Percentiles rank a stretch among this genome's conserved stretches.
These are phyloP conservation scores for Nestor notabilis DNA, from an alignment of 2,113 vertebrate genomes.

Conservation along the genomic window DNA sequence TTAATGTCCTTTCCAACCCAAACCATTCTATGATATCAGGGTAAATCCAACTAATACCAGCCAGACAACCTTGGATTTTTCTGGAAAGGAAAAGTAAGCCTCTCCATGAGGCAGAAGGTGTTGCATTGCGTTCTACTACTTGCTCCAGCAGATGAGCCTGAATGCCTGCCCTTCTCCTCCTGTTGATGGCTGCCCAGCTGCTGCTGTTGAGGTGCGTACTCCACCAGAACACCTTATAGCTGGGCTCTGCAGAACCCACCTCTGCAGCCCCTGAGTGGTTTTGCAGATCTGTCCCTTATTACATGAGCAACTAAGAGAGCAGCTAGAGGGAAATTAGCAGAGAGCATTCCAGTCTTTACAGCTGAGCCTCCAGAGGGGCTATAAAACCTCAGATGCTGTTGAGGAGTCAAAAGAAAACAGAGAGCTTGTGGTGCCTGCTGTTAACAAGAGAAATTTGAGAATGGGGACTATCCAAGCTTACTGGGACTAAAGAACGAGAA, in stretches of 20 bases:
- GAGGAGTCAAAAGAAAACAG: background rate
- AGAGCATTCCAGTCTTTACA: slow-evolving; percentile 15
- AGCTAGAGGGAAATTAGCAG: background rate
- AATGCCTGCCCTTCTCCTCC: background rate
- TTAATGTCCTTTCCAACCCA: background rate
- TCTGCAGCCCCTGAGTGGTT: background rate
- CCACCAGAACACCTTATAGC: background rate
- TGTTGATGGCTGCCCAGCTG: background rate
- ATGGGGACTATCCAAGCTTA: background rate
- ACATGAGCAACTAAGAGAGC: background rate
- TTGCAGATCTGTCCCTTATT: background rate
- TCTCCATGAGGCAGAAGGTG: background rate
- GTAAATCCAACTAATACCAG: background rate
- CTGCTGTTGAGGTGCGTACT: background rate
- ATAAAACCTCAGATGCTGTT: background rate
- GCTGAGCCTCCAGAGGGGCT: background rate
- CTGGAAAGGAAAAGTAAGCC: background rate
- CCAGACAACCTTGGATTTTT: background rate
- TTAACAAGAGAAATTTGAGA: background rate
- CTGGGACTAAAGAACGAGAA: background rate
- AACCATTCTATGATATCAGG: rapidly evolving
- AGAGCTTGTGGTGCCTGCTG: background rate
- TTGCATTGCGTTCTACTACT: background rate
- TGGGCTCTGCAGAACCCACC: background rate
- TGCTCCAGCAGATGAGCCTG: background rate